Evolutionary conservation across 30 jellyfish, hydroid and myxozoan genomes (phyloP).

Genomic region (Nemopilema nomurai): DNA sequence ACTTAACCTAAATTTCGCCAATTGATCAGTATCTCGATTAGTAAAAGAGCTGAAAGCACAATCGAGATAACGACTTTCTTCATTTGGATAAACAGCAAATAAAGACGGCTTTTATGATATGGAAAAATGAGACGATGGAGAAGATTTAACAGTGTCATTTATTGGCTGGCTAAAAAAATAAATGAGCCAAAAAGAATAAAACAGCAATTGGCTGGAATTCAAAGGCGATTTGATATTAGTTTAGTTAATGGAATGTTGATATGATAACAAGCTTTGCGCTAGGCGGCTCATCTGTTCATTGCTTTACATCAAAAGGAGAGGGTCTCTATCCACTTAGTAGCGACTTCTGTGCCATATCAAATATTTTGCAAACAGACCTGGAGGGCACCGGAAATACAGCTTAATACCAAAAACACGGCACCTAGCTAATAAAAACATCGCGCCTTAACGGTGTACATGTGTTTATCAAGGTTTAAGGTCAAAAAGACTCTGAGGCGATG

Average conservation of each 20-base stretch:
- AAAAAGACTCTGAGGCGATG: neutral
- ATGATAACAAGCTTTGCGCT: neutral
- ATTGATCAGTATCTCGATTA: neutral
- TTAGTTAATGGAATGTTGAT: neutral
- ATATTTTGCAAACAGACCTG: neutral
- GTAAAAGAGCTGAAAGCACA: neutral
- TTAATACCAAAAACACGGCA: neutral
- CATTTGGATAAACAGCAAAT: neutral
- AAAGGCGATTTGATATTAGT: neutral
- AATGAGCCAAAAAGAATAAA: neutral
- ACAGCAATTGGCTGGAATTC: neutral
- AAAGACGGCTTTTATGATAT: neutral
- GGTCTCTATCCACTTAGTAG: neutral
- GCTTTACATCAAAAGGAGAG: neutral
- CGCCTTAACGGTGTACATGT: neutral
- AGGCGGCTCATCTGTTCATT: neutral
- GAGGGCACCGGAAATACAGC: neutral
- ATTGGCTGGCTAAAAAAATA: neutral
- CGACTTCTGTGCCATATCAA: neutral
- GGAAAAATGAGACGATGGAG: neutral
- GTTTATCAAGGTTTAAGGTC: neutral
- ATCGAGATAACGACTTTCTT: neutral
- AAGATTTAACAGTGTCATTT: neutral
- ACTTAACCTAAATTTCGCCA: no score
- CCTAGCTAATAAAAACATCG: neutral